phyloP scores from a whole-genome alignment of 2,797 vertebrate species.

The Hydrophis major region DNA sequence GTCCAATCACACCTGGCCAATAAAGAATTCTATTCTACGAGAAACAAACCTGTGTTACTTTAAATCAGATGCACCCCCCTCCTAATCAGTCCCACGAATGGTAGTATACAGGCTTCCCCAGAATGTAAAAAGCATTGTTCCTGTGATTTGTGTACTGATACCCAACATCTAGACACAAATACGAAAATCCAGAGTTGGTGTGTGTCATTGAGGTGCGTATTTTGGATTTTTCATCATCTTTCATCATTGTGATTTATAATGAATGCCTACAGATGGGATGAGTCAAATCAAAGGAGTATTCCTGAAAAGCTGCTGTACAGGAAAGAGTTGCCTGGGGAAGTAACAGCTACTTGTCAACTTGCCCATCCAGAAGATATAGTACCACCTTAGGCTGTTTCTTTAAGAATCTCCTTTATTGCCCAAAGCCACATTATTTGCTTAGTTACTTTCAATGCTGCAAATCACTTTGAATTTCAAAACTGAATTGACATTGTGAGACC shows the following conservation, averaged over 20 bases:
- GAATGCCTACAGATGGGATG: neutral
- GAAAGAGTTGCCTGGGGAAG: neutral
- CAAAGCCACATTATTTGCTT: neutral
- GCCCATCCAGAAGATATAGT: neutral
- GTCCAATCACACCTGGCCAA: too few relatives aligned
- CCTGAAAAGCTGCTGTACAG: neutral
- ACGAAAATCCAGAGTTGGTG: neutral
- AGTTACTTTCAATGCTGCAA: neutral
- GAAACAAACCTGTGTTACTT: neutral
- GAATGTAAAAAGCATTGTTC: neutral
- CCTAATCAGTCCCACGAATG: neutral
- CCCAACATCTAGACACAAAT: neutral
- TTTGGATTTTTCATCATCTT: neutral
- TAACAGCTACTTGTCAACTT: neutral
- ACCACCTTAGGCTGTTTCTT: neutral
- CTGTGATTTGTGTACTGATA: neutral
- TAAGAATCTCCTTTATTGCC: neutral
- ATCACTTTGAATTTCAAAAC: neutral
- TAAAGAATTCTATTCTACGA: neutral
- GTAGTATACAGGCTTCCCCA: neutral
- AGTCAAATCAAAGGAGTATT: neutral
- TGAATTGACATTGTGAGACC: neutral
- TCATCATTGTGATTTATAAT: neutral
- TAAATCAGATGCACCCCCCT: neutral
- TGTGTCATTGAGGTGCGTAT: neutral